phyloP scores from a whole-genome alignment of 2,113 vertebrate genomes.

The Myxocyprinus asiaticus region DNA sequence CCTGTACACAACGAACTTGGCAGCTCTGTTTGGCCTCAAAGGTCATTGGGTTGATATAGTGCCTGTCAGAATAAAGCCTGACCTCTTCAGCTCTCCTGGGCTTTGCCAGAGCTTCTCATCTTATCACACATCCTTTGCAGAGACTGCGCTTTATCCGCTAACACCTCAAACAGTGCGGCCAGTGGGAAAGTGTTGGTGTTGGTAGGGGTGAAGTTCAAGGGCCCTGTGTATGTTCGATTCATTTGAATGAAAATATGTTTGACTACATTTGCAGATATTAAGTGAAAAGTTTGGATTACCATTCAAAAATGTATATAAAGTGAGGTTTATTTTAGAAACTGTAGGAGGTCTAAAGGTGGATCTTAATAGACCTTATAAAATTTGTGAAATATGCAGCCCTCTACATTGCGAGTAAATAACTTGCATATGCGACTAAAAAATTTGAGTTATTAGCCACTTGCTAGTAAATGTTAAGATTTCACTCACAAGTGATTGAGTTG shows the following conservation, averaged over 20 bases:
- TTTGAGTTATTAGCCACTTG: no score
- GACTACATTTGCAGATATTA: no score
- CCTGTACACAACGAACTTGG: background rate
- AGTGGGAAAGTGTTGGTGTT: constrained; percentile 6
- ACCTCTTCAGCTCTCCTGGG: constrained; percentile 21
- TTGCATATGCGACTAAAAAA: no score
- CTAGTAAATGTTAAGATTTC: no score
- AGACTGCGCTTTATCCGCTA: constrained; percentile 24
- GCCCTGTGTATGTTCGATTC: background rate
- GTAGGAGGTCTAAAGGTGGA: no score
- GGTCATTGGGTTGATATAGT: constrained; percentile 37
- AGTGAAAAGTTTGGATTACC: no score
- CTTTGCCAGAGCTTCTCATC: constrained; percentile 36
- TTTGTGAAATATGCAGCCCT: no score
- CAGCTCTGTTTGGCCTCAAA: constrained; percentile 18
- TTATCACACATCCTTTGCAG: constrained; percentile 30
- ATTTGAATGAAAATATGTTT: constrained; percentile 12
- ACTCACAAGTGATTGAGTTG: no score
- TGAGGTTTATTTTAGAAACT: no score
- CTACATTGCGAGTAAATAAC: no score
- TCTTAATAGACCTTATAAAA: no score
- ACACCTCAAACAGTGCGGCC: constrained; percentile 12
- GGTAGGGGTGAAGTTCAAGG: background rate
- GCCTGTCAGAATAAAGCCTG: constrained; percentile 27
- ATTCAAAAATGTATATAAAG: no score